Conservation (phyloP, 2,113 vertebrate genomes). For the Python bivittatus region DNA sequence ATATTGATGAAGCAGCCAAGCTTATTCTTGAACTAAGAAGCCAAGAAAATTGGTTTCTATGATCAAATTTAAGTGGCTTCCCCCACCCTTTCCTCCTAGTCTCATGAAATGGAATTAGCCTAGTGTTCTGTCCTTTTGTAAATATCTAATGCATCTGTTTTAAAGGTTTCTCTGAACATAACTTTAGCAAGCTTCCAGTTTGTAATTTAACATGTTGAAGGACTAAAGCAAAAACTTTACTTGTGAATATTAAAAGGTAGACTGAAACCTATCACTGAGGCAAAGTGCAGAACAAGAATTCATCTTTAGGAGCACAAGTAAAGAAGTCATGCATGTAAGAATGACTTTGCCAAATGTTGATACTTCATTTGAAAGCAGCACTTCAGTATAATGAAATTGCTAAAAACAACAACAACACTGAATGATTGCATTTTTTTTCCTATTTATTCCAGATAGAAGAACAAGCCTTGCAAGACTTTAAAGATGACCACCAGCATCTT, state of each 20-base stretch:
- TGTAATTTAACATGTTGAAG: background rate
- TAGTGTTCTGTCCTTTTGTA: background rate
- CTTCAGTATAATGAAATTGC: background rate
- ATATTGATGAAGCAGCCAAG: background rate
- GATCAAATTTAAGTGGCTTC: background rate
- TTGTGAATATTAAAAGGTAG: background rate
- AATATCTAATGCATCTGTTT: background rate
- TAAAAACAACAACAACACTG: background rate
- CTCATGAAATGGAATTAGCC: background rate
- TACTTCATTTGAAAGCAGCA: background rate
- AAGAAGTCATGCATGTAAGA: background rate
- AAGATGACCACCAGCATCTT: background rate
- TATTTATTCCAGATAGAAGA: background rate
- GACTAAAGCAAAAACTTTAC: background rate
- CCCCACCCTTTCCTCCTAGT: background rate
- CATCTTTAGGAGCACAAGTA: background rate
- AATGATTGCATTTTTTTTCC: background rate
- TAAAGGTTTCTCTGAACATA: background rate
- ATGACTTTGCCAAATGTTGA: background rate
- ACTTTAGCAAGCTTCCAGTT: background rate
- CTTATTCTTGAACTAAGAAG: conserved; percentile 25
- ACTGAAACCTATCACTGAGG: background rate
- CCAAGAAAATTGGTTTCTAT: conserved; percentile 23
- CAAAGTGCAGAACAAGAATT: background rate
- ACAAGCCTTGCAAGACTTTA: background rate